Evolutionary conservation across 2,888 invertebrate species (phyloP).

Genomic region (Cephus rjabovi): DNA sequence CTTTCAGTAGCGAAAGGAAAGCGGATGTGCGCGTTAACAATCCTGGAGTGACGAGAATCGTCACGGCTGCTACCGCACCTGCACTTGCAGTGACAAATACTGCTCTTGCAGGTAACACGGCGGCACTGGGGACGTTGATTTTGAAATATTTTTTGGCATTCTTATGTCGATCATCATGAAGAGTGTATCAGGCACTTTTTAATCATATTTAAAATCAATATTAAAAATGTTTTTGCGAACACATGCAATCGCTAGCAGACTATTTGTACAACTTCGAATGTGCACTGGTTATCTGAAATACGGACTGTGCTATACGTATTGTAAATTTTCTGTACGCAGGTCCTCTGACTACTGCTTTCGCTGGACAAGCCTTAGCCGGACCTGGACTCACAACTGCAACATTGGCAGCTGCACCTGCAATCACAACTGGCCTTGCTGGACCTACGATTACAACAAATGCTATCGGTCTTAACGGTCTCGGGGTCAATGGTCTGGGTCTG

Average conservation of each 20-base stretch:
- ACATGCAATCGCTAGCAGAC: too few relatives aligned
- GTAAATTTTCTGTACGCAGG: conserved; percentile 8
- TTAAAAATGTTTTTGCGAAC: too few relatives aligned
- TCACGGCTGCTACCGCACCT: conserved; percentile 32
- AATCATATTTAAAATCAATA: too few relatives aligned
- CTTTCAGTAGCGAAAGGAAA: conserved; percentile 42
- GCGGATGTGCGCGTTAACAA: conserved; percentile 43
- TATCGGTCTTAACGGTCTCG: too few relatives aligned
- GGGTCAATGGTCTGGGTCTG: conserved; percentile 17
- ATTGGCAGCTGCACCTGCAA: conserved; percentile 17
- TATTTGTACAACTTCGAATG: too few relatives aligned
- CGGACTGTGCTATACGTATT: neutral
- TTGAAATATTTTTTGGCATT: neutral
- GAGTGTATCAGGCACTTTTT: too few relatives aligned
- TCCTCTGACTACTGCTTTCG: conserved; percentile 26
- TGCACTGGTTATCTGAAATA: too few relatives aligned
- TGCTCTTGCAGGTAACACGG: conserved; percentile 38
- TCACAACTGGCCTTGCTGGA: conserved; percentile 16
- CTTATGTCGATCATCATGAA: too few relatives aligned
- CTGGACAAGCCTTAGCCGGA: conserved; percentile 1
- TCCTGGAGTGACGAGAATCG: conserved; percentile 39
- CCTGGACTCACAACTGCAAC: neutral
- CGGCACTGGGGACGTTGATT: conserved; percentile 10
- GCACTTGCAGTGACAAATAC: conserved; percentile 34
- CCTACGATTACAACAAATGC: conserved; percentile 14